Evolutionary conservation across 92 coral and sea anemone genomes (phyloP), one percentile per base, ranked within the genome.

Genomic region (Plumapathes pennacea): DNA sequence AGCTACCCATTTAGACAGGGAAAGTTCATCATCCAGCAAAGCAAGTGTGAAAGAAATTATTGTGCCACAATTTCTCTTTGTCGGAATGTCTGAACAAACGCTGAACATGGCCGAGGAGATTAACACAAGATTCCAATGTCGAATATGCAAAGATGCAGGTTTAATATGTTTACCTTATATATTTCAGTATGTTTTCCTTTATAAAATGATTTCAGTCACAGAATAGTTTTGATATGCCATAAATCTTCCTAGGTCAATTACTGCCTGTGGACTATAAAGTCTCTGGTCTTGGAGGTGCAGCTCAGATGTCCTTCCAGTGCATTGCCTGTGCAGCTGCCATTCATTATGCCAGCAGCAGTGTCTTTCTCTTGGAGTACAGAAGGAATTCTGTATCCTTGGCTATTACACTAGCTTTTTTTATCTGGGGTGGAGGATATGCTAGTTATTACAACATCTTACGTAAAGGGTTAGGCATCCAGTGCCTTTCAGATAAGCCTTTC

Each of bases 241-340:
- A n/a, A n/a, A n/a, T n/a, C n/a, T 51, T 42, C 30, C n/a, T n/a
- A 73, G 81, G 66, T 21, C 25, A 50, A 42, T 58, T 64, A 34
- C 57, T 74, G 30, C 82, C 74, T 40, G 38, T 54, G 13, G 29
- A 33, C 2, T 29, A 24, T 22, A 4, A 46, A 7, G 53, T 64
- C 47, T 54, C 53, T 30, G 82, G 75, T 12, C 75, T 65, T 11
- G 82, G 75, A 25, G 74, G 82, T 11, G 54, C 72, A 17, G 59
- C 60, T 13, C 52, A 69, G 20, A 38, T 77, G 19, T 10, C 12
- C 3, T 51, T 60, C 51, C 46, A 48, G 7, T 77, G 84, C 72
- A 58, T 25, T 67, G 71, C 69, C 3, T 76, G 83, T 57, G 50
- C 42, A 15, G 49, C 22, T 0, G 46, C 38, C 10, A 57, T 77